A percentile compares a stretch with the other conserved stretches of the same genome.
These are phyloP conservation scores for Eutrigla gurnardus DNA, from an alignment of 2,797 vertebrate genomes.

Conservation along the genomic window DNA sequence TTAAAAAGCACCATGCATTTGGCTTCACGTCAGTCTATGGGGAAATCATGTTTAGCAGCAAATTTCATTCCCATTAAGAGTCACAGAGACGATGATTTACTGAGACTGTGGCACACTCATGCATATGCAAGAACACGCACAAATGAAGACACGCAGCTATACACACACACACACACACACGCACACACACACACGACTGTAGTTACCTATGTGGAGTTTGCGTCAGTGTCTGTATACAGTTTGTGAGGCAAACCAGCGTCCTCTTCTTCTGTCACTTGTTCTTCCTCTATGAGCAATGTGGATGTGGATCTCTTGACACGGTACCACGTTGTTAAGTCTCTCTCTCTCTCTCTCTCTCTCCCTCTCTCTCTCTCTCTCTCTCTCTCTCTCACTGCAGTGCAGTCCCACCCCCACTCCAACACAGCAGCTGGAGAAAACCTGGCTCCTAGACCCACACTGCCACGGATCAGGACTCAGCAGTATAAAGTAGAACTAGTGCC, in stretches of 20 bases:
- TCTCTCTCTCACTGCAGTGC: slow-evolving; percentile 76
- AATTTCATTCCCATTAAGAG: slow-evolving; percentile 19
- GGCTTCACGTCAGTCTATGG: neutral
- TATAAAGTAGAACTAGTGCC: slow-evolving; percentile 30
- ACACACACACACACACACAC: slow-evolving; percentile 3
- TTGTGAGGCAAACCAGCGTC: slow-evolving; percentile 46
- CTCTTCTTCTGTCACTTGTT: slow-evolving; percentile 42
- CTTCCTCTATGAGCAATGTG: slow-evolving; percentile 48
- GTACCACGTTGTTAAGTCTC: slow-evolving; percentile 40
- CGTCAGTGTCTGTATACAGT: slow-evolving; percentile 43
- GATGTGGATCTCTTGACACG: slow-evolving; percentile 46
- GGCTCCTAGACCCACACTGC: slow-evolving; percentile 54
- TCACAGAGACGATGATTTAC: slow-evolving; percentile 10
- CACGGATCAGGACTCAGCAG: slow-evolving; percentile 73
- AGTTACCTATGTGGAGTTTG: slow-evolving; percentile 62
- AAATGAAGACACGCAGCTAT: slow-evolving; percentile 20
- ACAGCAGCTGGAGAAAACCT: slow-evolving; percentile 76
- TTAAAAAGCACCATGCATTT: slow-evolving; percentile 13
- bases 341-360: slow-evolving; percentile 31
- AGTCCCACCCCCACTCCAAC: slow-evolving; percentile 75
- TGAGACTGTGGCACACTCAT: slow-evolving; percentile 22
- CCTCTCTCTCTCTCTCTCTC: slow-evolving; percentile 31
- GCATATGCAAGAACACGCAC: slow-evolving; percentile 21
- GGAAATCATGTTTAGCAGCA: slow-evolving; percentile 18
- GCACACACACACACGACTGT: slow-evolving; percentile 19